Evolutionary conservation across 23 tunicate species (phyloP), one percentile per base, ranked within the genome.

Genomic region (Phallusia fumigata): DNA sequence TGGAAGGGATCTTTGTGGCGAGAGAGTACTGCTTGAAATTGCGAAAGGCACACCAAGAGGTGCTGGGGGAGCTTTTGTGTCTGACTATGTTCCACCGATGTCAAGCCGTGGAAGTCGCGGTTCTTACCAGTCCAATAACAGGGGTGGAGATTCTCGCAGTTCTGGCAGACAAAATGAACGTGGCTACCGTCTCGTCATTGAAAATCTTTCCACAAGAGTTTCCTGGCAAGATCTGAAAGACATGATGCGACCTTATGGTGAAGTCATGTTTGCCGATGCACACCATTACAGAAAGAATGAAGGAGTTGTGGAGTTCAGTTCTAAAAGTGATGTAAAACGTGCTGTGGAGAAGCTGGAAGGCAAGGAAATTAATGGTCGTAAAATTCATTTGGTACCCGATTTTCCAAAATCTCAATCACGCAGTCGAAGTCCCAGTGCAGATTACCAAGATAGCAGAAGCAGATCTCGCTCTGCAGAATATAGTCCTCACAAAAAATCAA

Each of bases 11-110:
- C 81, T 94, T 19, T 94, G 94, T 82, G 98, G 98, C 1, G 98
- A 94, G 36, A 79, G 98, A 47, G 90, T 94, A 0, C 51, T 94
- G 50, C 79, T 94, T 0, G 98, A 94, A 86, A 89, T 94, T 36
- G 98, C 98, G 0, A 82, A 80, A 84, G 98, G 98, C 35, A 94
- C 86, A 32, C 98, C 98, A 26, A 73, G 98, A 1, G 98, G 98
- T 30, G 94, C 98, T 49, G 98, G 98, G 5, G 98, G 98, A 30
- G 90, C 86, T 21, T 94, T 94, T 83, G 80, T 94, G 15, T 76
- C 88, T 31, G 94, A 87, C 28, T 94, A 94, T 84, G 79, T 76
- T 31, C 90, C 94, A 0, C 98, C 98, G 2, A 82, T 85, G 5
- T 79, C 88, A 16, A 24, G 74, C 74, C 72, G 86, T 12, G 34